phyloP scores from a whole-genome alignment of 2,888 invertebrate genomes.

The Xanthia icteritia region DNA sequence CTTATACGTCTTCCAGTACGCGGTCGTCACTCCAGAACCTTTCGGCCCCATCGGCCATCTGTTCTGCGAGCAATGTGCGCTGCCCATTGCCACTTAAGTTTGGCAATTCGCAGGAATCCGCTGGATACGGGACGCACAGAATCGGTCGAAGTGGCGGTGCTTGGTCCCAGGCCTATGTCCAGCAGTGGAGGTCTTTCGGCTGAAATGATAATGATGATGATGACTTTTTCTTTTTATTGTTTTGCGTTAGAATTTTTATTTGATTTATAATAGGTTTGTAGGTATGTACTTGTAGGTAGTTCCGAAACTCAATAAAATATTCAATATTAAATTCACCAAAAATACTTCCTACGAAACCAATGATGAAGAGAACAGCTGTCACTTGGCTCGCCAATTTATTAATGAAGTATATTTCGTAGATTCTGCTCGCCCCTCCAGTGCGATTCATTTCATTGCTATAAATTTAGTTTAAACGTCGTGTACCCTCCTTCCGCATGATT shows the following conservation, averaged over 20 bases:
- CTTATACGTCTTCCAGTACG: no score
- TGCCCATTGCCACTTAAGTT: no score
- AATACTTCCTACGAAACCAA: slow-evolving; percentile 23
- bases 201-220: no score
- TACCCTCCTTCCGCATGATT: slow-evolving; percentile 77
- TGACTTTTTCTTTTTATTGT: not conserved
- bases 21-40: no score
- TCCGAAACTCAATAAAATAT: not conserved
- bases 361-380: slow-evolving; percentile 66
- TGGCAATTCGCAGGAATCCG: no score
- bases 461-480: slow-evolving; percentile 75
- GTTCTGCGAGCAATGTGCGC: no score
- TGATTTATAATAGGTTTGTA: not conserved
- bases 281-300: not conserved
- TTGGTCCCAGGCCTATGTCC: no score
- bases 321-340: not conserved
- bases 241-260: not conserved
- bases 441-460: slow-evolving; percentile 75
- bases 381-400: slow-evolving; percentile 66
- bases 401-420: slow-evolving; percentile 68
- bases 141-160: no score
- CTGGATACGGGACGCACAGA: no score
- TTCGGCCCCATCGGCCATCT: no score
- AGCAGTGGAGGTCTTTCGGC: no score
- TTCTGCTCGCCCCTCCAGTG: slow-evolving; percentile 61